Percentiles rank a stretch among this genome's conserved stretches.
These are phyloP conservation scores for Agrotis exclamationis DNA, from an alignment of 2,888 invertebrate genomes.

Conservation along the genomic window DNA sequence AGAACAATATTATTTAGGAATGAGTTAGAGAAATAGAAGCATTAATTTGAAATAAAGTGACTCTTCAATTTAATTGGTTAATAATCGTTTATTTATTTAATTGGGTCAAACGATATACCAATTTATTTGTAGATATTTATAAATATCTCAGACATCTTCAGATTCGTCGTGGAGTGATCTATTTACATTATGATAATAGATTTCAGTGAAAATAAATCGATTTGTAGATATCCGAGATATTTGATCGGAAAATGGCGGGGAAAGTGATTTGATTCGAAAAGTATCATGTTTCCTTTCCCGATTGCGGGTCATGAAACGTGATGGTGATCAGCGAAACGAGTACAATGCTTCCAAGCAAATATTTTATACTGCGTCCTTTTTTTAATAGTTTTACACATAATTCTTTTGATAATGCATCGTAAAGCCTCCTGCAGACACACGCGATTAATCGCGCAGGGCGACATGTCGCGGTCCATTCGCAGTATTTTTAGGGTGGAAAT, in stretches of 20 bases:
- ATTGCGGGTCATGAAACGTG: constrained; percentile 16
- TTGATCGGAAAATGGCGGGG: constrained; percentile 23
- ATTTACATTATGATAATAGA: constrained; percentile 13
- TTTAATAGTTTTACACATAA: neutral
- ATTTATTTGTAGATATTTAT: neutral
- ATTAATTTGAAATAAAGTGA: constrained; percentile 5
- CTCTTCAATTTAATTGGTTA: neutral
- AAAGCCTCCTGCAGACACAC: too few relatives aligned
- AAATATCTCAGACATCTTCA: neutral
- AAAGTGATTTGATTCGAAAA: constrained; percentile 31
- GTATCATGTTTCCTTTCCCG: constrained; percentile 13
- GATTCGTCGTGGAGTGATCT: neutral
- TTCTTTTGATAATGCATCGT: neutral
- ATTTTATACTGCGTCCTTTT: constrained; percentile 2
- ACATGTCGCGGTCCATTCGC: too few relatives aligned
- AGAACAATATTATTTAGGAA: neutral
- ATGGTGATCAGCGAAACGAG: constrained; percentile 14
- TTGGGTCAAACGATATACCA: constrained; percentile 1
- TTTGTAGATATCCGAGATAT: constrained; percentile 21
- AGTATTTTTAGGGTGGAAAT: too few relatives aligned
- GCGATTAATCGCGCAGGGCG: too few relatives aligned
- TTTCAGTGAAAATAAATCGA: constrained; percentile 23
- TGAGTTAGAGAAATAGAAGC: neutral
- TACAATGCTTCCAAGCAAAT: constrained; percentile 12
- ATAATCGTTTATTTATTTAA: neutral